These are phyloP conservation scores for Aphidius ervi DNA, from an alignment of 1,140 invertebrate genomes.

Conservation along the genomic window DNA sequence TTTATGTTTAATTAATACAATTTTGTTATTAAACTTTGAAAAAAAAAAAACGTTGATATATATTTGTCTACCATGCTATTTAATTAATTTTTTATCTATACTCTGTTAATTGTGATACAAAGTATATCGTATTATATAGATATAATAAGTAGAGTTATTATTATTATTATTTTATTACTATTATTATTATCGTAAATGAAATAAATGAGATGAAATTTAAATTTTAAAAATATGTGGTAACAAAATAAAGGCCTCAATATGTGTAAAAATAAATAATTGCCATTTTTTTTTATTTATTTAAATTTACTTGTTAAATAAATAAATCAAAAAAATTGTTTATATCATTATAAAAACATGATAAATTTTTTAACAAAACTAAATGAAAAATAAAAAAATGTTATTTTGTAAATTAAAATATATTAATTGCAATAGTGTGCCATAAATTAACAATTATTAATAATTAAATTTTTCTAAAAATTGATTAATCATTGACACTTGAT, in stretches of 20 bases:
- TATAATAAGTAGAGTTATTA: no score
- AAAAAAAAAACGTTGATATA: background rate
- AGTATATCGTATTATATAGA: constrained; percentile 28
- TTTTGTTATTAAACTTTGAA: no score
- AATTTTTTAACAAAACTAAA: background rate
- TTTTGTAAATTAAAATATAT: constrained; percentile 7
- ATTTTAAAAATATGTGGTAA: constrained; percentile 32
- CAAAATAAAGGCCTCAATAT: constrained; percentile 34
- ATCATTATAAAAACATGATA: background rate
- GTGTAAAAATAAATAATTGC: constrained; percentile 15
- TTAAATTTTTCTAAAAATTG: background rate
- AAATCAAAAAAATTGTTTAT: background rate
- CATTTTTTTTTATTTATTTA: constrained; percentile 1
- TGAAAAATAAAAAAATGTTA: constrained; percentile 2
- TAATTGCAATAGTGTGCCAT: no score
- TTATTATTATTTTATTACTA: constrained; percentile 20
- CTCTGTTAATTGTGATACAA: constrained; percentile 37
- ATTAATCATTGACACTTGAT: no score
- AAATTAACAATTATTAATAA: constrained; percentile 1
- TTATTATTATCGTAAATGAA: constrained; percentile 27
- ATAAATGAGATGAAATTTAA: constrained; percentile 13
- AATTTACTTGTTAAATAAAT: background rate
- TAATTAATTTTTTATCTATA: constrained; percentile 23
- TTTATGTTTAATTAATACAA: no score
- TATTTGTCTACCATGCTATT: background rate